phyloP scores from a whole-genome alignment of 1,140 invertebrate genomes.

The Lasaia peninsularis region DNA sequence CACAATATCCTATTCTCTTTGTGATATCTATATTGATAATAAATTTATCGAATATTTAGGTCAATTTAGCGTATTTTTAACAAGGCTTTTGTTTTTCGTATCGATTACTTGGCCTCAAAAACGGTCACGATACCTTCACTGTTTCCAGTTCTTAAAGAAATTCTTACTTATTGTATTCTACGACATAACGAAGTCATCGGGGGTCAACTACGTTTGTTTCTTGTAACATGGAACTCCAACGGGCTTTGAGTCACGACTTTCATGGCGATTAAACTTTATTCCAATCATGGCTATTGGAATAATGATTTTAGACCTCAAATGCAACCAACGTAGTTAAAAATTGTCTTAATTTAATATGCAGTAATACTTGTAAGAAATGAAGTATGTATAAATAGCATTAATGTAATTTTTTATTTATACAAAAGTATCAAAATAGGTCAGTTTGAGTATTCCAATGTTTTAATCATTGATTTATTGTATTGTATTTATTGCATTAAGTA shows the following conservation, averaged over 20 bases:
- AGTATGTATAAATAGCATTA: too few species aligned
- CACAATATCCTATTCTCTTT: too few species aligned
- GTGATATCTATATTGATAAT: too few species aligned
- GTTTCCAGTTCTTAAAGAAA: conserved; percentile 5
- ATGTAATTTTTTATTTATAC: too few species aligned
- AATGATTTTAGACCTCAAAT: conserved; percentile 8
- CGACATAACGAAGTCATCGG: conserved; percentile 1
- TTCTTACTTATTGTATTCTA: conserved; percentile 10
- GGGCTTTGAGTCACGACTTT: conserved; percentile 14
- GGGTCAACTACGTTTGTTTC: conserved; percentile 20
- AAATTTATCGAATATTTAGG: too few species aligned
- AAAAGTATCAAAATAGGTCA: too few species aligned
- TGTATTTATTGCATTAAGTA: too few species aligned
- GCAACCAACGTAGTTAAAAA: neutral
- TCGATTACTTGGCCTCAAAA: neutral
- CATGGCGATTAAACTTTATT: neutral
- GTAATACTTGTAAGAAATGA: neutral
- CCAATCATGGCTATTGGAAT: conserved; percentile 9
- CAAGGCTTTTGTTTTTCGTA: too few species aligned
- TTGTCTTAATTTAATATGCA: neutral
- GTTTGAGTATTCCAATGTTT: too few species aligned
- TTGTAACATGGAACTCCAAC: conserved; percentile 12
- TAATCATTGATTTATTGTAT: too few species aligned
- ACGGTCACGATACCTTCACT: neutral
- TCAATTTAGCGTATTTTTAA: too few species aligned